Evolutionary conservation across 30 jellyfish, hydroid and myxozoan species (phyloP), one percentile per base, ranked within the genome.

Genomic region (Pseudorhiza aurosa): DNA sequence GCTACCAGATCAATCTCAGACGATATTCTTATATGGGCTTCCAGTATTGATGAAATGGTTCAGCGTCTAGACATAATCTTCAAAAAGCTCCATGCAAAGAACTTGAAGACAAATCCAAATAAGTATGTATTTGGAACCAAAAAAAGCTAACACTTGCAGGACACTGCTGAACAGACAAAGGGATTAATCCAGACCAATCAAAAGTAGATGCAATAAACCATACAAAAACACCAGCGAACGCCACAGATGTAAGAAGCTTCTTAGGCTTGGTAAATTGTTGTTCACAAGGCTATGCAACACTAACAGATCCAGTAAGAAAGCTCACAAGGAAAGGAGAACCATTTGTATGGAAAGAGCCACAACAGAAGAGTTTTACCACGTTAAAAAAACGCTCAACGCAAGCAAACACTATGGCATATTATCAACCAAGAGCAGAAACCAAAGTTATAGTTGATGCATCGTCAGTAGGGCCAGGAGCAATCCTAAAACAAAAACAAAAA

Each of bases 401-500:
- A 21, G 77, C 76, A 47, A 29, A 59, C 59, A 35, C 42, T 7
- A 46, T 79, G 87, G 77, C 87, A 3, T 68, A 79, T 36, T 79
- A 46, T 75, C 70, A 79, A 21, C 86, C 85, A 21, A 26, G 36
- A 14, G 74, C 76, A 60, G 67, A 28, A 21, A 65, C 91, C 17
- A 79, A 63, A 79, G 67, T 79, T n/a, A 68, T 50, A 14, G 75
- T 57, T 15, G 91, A 79, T 47, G 91, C 77, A 4, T 39, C 75
- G 25, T 77, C 76, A 63, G 65, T 65, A 45, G 87, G 88, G 22
- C 30, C 65, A 79, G 86, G 91, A 68, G 91, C 75, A 49, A 68
- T 79, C 35, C 72, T 77, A 15, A 15, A 82, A 5, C 89, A 77
- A 49, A 35, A 32, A 36, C 85, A 77, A 29, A 14, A 63, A 35